Evolutionary conservation across 2,797 vertebrate species (phyloP), one percentile per base, ranked within the genome.

Genomic region (Rhinatrema bivittatum): DNA sequence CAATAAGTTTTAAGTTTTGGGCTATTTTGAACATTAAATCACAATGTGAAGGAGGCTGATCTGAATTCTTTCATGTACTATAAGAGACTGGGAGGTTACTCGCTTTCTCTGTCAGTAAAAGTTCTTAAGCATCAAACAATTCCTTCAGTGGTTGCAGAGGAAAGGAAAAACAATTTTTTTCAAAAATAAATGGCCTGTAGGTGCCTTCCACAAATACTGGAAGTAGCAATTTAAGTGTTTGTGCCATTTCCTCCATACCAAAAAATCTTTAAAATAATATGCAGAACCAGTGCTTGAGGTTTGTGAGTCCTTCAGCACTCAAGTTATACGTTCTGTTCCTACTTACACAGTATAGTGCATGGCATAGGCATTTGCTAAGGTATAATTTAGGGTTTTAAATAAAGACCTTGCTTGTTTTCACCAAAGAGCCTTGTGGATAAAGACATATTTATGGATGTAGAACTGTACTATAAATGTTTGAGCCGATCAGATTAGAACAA

Each of bases 341-440:
- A 15, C 28, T 10, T 5, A 9, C 11, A 20, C 8, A 31, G 27
- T 15, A 20, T 41, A 23, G 26, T 47, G 29, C 28, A 20, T 49
- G 29, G 34, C 10, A 52, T 6, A n/a, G 27, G 33, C 17, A 30
- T 32, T n/a, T 41, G 39, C 24, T 22, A 27, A 41, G 39, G n/a
- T 19, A 39, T 42, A 61, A 43, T 50, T 50, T 41, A 25, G 37
- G 16, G 7, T 28, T 65, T 58, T 43, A 56, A 57, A 60, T 38
- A 42, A 53, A 39, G 43, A 16, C 15, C n/a, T n/a, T n/a, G n/a
- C n/a, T n/a, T n/a, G n/a, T n/a, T n/a, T n/a, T n/a, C n/a, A n/a
- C n/a, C n/a, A n/a, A n/a, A n/a, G n/a, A n/a, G n/a, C n/a, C n/a
- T n/a, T n/a, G n/a, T n/a, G n/a, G n/a, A n/a, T n/a, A n/a, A n/a